Base-by-base conservation (phyloP, 1,140 invertebrate species). In the Lanistes nyassanus region DNA sequence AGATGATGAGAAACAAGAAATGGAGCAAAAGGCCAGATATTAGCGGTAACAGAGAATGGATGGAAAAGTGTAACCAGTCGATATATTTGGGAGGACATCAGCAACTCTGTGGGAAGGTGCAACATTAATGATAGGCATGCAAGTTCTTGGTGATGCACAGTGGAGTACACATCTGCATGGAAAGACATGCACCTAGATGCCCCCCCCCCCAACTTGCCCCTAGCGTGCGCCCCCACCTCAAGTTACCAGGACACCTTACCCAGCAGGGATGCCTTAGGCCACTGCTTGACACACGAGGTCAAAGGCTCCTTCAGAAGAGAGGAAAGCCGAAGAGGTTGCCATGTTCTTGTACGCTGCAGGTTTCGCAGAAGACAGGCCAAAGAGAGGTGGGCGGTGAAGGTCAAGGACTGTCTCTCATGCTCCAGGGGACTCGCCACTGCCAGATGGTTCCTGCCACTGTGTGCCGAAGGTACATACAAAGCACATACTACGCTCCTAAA, bases 381-480 rank as follows among this genome's bases (percentile, higher is more conserved):
- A n/a, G 77, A 73, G 37, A 79, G 68, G 36, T 69, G 60, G 13
- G 70, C 68, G 7, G 70, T 68, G 1, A 79, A 70, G 11, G 65
- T 26, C 37, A 79, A 70, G 6, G 75, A 70, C 6, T 66, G 36
- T 31, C 73, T 70, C 42, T 68, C 70, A 42, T 53, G 29, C 26
- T 79, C 70, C 70, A 79, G 62, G 36, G 77, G 77, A 51, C 60
- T 73, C 39, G 31, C 23, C 58, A 79, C 21, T 7, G 55, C 73
- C 23, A 79, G 68, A 23, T 55, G 37, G 5, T 69, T 70, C 65
- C 77, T 75, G 68, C 2, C 37, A 60, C n/a, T 16, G 9, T 60
- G n/a, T 26, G 11, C 6, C n/a, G 23, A 34, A 60, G 9, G 31
- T 29, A 60, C n/a, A 6, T n/a, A n/a, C n/a, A n/a, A n/a, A n/a